Evolutionary conservation across 2,113 vertebrate genomes (phyloP), one percentile per base, ranked within the genome.

Genomic region (Eleginops maclovinus): DNA sequence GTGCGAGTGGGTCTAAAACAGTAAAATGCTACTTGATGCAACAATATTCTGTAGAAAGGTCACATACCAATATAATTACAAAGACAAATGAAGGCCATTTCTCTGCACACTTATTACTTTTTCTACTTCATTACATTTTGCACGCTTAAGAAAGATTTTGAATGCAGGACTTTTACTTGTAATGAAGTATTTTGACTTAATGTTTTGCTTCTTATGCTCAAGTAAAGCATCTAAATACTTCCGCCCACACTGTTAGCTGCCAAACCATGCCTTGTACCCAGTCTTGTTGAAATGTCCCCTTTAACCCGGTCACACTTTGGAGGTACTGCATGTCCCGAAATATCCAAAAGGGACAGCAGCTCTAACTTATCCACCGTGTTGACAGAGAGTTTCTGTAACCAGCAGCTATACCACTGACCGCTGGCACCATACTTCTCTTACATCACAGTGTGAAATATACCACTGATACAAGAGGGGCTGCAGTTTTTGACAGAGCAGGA

Each of bases 321-420:
- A 67, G 14, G 47, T n/a, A 44, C 62, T 46, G 22, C 50, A 62
- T 73, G 43, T 59, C 21, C 17, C n/a, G 2, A 46, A 7, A 43
- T 13, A 65, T 36, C 60, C 55, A 44, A 75, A n/a, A 19, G 14
- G 46, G 28, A 64, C 74, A 56, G 54, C 46, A 13, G 40, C 61
- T 58, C 22, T 11, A 24, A 81, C 66, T 72, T 28, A 14, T 63
- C 31, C 6, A 19, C n/a, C 3, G 65, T 41, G 87, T 0, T 72
- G 87, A 86, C 72, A 83, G 60, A 62, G 59, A 13, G 22, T 46
- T 44, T 36, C 73, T 64, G 47, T 51, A 75, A 86, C 68, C 43
- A 55, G 75, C 75, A 24, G 17, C 61, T 21, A n/a, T n/a, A 15
- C 26, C 0, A 2, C 56, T 13, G 72, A 74, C 75, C 73, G 72